Conservation (phyloP, 1,140 invertebrate genomes). For the Protaetia brevitarsis region DNA sequence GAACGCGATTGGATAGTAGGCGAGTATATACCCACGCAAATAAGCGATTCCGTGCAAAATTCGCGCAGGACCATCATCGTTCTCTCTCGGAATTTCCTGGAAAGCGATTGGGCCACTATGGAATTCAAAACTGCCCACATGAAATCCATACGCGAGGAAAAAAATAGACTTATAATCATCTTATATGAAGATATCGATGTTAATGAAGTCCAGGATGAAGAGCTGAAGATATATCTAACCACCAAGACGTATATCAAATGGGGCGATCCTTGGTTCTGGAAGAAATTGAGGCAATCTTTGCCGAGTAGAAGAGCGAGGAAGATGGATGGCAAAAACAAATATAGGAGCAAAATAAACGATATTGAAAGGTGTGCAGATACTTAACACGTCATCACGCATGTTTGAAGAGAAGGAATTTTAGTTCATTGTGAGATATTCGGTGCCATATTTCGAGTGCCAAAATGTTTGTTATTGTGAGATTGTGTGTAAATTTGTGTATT, state of each 20-base stretch:
- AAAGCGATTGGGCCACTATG: constrained; percentile 80
- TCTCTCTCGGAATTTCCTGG: constrained; percentile 75
- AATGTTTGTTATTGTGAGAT: too few relatives aligned
- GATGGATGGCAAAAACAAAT: too few relatives aligned
- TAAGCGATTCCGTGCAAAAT: constrained; percentile 70
- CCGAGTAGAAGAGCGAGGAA: too few relatives aligned
- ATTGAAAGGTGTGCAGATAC: too few relatives aligned
- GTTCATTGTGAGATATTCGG: too few relatives aligned
- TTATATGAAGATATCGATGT: constrained; percentile 71
- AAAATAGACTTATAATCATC: constrained; percentile 63
- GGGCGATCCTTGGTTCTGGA: constrained; percentile 86
- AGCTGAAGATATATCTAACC: constrained; percentile 72
- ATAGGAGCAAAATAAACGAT: too few relatives aligned
- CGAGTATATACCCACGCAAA: constrained; percentile 75
- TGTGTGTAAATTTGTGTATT: too few relatives aligned
- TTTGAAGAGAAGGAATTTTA: too few relatives aligned
- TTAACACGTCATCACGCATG: too few relatives aligned
- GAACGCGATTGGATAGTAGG: constrained; percentile 77
- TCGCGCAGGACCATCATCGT: constrained; percentile 81
- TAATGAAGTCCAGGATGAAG: constrained; percentile 64
- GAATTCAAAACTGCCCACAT: constrained; percentile 81
- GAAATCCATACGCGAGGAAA: constrained; percentile 69
- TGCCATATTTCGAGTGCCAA: too few relatives aligned
- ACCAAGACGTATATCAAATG: constrained; percentile 86
- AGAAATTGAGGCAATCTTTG: constrained; percentile 68